Evolutionary conservation across 2,797 vertebrate species (phyloP), one percentile per base, ranked within the genome.

Genomic region (Danio kyathit): DNA sequence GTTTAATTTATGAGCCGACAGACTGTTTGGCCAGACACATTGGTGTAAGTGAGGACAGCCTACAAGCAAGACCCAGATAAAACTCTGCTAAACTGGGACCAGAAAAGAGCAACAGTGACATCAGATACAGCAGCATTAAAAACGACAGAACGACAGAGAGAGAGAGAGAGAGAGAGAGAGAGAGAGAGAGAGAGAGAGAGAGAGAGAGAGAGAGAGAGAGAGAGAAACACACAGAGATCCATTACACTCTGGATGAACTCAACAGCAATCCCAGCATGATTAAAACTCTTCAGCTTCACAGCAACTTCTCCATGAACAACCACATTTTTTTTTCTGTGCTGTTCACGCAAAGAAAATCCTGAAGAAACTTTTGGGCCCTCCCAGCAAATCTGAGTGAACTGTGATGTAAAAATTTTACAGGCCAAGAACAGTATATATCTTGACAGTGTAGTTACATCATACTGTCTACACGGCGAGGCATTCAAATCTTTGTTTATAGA

Each of bases 1-100:
- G 82, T 86, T 83, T 82, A 81, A 86, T 84, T 86, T 75, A 86
- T 84, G 74, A 64, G 67, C 75, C 76, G 81, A 84, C 82, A 81
- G 76, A 84, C 66, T 76, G 61, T 80, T 67, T 77, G 86, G 76
- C 65, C 72, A 84, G 82, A 75, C 74, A 70, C 59, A 78, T 73
- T 67, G 48, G 76, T 82, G 65, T 76, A 74, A 80, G 70, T 75
- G 72, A 76, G 78, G 70, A 77, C 19, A 78, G 57, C 80, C 74
- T 70, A 70, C 73, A 84, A 76, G 59, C 59, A 86, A 75, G 70
- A 84, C 70, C 81, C 81, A 83, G 74, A 82, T 86, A 86, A 74
- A 80, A 57, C 80, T 74, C 59, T 77, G 73, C 82, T 61, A 81
- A 84, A 82, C 74, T 81, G 52, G 19, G 78, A 54, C 43, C 19